Conservation (phyloP, 2,888 invertebrate genomes). For the Orthosia cruda region DNA sequence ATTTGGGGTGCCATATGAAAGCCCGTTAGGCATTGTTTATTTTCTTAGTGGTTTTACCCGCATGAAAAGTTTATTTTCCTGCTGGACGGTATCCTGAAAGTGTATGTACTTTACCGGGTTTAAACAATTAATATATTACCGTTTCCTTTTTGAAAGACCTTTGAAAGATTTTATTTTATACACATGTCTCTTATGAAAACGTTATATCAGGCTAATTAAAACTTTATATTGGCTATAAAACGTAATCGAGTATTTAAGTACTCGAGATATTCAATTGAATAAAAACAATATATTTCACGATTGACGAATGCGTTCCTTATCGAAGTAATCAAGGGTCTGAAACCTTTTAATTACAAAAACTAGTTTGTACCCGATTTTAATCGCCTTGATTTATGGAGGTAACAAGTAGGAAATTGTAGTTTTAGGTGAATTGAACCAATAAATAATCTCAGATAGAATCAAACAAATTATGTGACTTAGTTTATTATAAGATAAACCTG, state of each 20-base stretch:
- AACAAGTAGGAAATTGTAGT: background rate
- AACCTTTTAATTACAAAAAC: constrained; percentile 13
- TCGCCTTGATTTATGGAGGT: constrained; percentile 33
- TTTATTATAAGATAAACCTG: background rate
- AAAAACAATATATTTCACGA: background rate
- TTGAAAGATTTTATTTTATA: no score
- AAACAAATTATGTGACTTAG: background rate
- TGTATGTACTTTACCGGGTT: background rate
- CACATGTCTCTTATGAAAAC: no score
- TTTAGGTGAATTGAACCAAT: background rate
- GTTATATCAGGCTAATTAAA: no score
- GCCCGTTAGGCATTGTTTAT: background rate
- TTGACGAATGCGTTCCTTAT: background rate
- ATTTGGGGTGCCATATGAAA: background rate
- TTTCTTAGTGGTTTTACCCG: background rate
- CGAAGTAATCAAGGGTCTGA: background rate
- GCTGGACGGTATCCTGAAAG: no score
- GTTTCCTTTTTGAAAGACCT: no score
- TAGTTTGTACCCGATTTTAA: constrained; percentile 31
- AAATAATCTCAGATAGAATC: constrained; percentile 3
- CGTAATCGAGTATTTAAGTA: no score
- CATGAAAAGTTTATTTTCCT: constrained; percentile 2
- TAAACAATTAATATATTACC: no score
- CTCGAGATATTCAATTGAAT: no score
- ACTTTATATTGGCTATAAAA: no score